Evolutionary conservation across 2,113 vertebrate genomes (phyloP).

Genomic region (Ictalurus furcatus): DNA sequence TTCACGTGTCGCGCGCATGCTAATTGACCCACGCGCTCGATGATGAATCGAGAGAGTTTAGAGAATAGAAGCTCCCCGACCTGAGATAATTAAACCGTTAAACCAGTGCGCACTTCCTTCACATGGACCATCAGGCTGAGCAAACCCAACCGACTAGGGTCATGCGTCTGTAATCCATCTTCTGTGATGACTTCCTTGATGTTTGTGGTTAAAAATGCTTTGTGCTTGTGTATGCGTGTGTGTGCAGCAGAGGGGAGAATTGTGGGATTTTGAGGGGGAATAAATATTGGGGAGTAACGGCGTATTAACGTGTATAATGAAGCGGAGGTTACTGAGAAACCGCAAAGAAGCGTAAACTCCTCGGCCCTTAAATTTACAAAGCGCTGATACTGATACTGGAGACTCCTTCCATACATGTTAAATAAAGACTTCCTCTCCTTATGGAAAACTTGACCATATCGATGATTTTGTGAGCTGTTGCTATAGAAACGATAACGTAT

Average conservation of each 20-base stretch:
- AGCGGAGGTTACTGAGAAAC: neutral
- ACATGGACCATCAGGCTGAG: neutral
- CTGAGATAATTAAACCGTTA: neutral
- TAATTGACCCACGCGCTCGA: neutral
- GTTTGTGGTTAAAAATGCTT: neutral
- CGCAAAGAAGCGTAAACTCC: too few species aligned
- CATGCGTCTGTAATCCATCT: neutral
- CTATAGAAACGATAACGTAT: too few species aligned
- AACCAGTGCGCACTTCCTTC: neutral
- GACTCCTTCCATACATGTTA: too few species aligned
- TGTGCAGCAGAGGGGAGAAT: neutral
- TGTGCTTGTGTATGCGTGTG: neutral
- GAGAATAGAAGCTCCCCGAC: neutral
- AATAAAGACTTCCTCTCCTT: too few species aligned
- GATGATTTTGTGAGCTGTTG: too few species aligned
- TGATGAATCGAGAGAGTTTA: neutral
- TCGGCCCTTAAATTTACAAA: too few species aligned
- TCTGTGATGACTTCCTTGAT: neutral
- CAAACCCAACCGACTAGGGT: neutral
- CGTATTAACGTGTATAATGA: neutral
- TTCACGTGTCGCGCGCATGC: constrained; percentile 4
- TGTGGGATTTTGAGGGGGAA: neutral
- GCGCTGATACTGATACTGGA: too few species aligned
- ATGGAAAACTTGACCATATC: too few species aligned
- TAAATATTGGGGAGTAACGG: neutral